Conservation (phyloP, 23 tunicate genomes). For the Clavelina lepadiformis region DNA sequence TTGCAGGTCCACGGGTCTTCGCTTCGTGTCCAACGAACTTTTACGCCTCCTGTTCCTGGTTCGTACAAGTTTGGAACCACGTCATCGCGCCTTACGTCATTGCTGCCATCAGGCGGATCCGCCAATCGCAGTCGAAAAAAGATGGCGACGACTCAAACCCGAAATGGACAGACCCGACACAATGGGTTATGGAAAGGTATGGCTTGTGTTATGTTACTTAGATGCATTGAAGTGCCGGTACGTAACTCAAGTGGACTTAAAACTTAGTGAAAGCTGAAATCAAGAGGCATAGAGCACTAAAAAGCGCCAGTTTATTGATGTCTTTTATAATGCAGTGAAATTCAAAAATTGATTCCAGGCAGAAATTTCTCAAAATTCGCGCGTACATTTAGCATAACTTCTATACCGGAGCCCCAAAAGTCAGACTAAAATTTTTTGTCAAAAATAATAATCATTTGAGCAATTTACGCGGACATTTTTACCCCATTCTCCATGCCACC, state of each 20-base stretch:
- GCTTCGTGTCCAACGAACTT: constrained; percentile 53
- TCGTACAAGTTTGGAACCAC: constrained; percentile 81
- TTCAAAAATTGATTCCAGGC: too few relatives aligned
- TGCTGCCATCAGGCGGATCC: constrained; percentile 36
- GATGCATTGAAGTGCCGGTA: background rate
- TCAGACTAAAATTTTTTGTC: too few relatives aligned
- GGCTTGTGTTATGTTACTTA: background rate
- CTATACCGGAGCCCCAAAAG: too few relatives aligned
- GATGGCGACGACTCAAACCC: background rate
- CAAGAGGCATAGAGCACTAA: background rate
- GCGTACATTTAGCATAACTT: too few relatives aligned
- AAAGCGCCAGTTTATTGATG: background rate
- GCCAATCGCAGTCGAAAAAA: constrained; percentile 11
- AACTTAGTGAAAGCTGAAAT: background rate
- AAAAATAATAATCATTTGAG: too few relatives aligned
- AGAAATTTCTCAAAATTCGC: too few relatives aligned
- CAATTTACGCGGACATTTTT: too few relatives aligned
- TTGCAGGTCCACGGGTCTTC: constrained; percentile 64
- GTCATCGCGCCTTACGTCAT: constrained; percentile 68
- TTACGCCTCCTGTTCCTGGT: constrained; percentile 81
- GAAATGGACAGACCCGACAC: constrained; percentile 66
- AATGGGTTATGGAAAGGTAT: constrained; percentile 80
- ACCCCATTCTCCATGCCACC: too few relatives aligned
- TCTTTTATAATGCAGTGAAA: background rate
- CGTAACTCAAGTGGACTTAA: background rate